phyloP scores from a whole-genome alignment of 2,888 invertebrate genomes.

The Synanthedon tipuliformis region DNA sequence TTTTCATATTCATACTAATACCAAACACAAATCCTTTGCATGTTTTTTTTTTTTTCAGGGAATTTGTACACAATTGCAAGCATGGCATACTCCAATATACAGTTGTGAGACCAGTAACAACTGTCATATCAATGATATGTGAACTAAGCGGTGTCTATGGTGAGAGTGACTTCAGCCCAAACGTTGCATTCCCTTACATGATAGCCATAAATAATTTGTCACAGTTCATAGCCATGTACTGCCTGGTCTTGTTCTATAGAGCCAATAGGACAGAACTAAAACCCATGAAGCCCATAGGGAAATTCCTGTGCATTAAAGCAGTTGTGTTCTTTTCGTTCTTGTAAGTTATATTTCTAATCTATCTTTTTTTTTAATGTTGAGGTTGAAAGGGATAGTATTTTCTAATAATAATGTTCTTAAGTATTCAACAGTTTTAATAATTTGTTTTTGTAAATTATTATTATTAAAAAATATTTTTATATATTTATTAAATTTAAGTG shows the following conservation, averaged over 20 bases:
- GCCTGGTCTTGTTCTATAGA: slow-evolving; percentile 91
- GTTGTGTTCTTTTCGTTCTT: slow-evolving; percentile 98
- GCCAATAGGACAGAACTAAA: slow-evolving; percentile 87
- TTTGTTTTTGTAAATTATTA: too few species aligned
- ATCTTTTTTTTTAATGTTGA: not conserved
- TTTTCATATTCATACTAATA: too few species aligned
- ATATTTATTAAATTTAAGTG: too few species aligned
- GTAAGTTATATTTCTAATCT: slow-evolving; percentile 73
- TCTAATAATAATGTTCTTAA: too few species aligned
- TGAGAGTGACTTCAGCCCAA: slow-evolving; percentile 89
- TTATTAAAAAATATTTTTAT: too few species aligned
- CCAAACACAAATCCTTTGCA: not conserved
- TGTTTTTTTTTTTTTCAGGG: slow-evolving; percentile 63
- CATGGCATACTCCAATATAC: slow-evolving; percentile 97
- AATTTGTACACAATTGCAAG: slow-evolving; percentile 94
- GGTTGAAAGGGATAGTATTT: too few species aligned
- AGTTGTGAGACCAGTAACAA: slow-evolving; percentile 89
- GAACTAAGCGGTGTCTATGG: slow-evolving; percentile 87
- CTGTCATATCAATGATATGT: slow-evolving; percentile 90
- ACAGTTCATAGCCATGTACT: slow-evolving; percentile 97
- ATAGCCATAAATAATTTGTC: slow-evolving; percentile 91
- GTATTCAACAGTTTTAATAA: too few species aligned
- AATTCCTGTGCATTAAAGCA: slow-evolving; percentile 96
- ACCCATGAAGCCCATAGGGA: slow-evolving; percentile 94
- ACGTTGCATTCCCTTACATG: slow-evolving; percentile 91